Conservation (phyloP, 2,113 vertebrate species). For the Protobothrops mucrosquamatus region DNA sequence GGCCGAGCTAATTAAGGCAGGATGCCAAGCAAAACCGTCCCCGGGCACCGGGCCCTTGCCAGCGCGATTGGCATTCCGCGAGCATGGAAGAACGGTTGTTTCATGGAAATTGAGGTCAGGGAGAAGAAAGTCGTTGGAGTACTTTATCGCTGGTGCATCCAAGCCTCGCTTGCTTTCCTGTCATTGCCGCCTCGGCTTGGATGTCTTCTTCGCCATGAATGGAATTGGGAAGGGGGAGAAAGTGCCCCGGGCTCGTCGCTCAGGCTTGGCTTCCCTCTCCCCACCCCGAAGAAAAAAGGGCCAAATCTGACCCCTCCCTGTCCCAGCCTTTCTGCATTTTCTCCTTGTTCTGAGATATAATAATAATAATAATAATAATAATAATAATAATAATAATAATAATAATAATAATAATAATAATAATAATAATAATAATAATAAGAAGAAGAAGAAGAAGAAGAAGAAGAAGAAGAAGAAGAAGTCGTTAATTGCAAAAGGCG, state of each 20-base stretch:
- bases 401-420: too few relatives aligned
- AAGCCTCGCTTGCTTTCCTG: background rate
- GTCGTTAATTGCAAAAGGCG: too few relatives aligned
- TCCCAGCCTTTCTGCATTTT: too few relatives aligned
- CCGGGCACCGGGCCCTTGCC: background rate
- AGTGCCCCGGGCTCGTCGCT: fast-evolving
- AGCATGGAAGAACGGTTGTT: background rate
- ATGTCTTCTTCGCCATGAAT: background rate
- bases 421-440: too few relatives aligned
- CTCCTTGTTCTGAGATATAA: too few relatives aligned
- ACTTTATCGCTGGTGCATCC: background rate
- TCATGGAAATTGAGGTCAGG: conserved; percentile 26
- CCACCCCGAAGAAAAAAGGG: too few relatives aligned
- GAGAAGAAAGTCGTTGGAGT: background rate
- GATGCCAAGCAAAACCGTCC: background rate
- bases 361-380: too few relatives aligned
- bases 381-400: too few relatives aligned
- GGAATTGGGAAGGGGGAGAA: background rate
- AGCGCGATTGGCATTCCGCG: background rate
- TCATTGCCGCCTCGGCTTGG: background rate
- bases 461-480: too few relatives aligned
- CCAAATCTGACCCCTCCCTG: background rate
- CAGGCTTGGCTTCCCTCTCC: background rate
- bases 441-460: too few relatives aligned
- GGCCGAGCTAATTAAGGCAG: background rate